These are phyloP conservation scores for Alectoris magna DNA, from an alignment of 2,797 vertebrate genomes.

Conservation along the genomic window DNA sequence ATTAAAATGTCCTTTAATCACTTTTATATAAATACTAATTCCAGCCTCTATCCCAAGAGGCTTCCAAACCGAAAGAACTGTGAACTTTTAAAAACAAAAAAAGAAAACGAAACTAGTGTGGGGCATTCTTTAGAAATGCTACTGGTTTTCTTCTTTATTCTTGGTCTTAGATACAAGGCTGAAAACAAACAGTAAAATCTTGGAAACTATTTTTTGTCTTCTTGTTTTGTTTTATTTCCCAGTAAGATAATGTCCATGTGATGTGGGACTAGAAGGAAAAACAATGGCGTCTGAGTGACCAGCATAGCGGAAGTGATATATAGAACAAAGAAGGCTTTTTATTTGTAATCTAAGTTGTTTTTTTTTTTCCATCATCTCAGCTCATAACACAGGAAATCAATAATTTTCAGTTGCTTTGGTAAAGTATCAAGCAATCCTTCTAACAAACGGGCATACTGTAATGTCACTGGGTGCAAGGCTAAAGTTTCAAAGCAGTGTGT, in stretches of 20 bases:
- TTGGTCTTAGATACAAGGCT: background rate
- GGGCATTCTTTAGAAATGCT: background rate
- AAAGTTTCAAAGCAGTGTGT: slow-evolving; percentile 46
- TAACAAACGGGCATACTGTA: background rate
- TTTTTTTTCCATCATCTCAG: background rate
- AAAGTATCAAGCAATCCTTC: background rate
- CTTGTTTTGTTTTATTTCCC: background rate
- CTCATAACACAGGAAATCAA: slow-evolving; percentile 52
- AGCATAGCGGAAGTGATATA: background rate
- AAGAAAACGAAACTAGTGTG: background rate
- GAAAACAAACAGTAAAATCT: background rate
- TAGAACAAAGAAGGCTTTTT: slow-evolving; percentile 46
- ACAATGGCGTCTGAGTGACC: slow-evolving; percentile 12
- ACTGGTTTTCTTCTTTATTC: background rate
- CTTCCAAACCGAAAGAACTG: background rate
- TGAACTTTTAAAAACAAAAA: background rate
- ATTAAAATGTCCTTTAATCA: background rate
- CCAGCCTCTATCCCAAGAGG: background rate
- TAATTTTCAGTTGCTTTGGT: slow-evolving; percentile 24
- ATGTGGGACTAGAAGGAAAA: background rate
- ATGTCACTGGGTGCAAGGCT: background rate
- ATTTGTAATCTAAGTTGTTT: background rate
- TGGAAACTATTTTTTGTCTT: background rate
- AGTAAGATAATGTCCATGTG: background rate
- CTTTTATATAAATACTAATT: background rate